Evolutionary conservation across 2,797 vertebrate genomes (phyloP).

Genomic region (Cercopithecus petaurista): DNA sequence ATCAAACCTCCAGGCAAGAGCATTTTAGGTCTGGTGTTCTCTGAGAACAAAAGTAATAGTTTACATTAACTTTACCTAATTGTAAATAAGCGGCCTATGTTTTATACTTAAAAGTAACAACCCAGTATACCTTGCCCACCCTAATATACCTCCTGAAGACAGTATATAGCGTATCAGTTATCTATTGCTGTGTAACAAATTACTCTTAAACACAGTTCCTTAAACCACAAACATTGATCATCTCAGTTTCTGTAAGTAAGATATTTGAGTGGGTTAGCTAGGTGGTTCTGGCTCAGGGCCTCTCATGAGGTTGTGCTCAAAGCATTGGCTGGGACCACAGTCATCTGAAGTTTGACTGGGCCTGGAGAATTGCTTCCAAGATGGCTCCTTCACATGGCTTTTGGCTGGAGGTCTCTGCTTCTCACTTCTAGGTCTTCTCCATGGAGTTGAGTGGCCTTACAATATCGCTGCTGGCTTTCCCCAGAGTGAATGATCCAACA

Average conservation of each 20-base stretch:
- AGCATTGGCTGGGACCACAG: neutral
- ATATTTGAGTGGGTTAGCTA: neutral
- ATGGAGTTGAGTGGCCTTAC: neutral
- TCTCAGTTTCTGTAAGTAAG: neutral
- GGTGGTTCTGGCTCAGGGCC: neutral
- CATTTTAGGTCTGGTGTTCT: neutral
- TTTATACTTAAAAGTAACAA: neutral
- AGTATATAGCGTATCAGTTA: neutral
- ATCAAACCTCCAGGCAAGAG: constrained; percentile 24
- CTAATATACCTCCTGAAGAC: neutral
- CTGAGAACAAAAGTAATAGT: neutral
- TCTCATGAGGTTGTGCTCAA: neutral
- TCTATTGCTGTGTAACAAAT: neutral
- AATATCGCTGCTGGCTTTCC: neutral
- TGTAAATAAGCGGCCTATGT: neutral
- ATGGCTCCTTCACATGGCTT: neutral
- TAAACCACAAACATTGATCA: constrained; percentile 14
- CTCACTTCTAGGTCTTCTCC: neutral
- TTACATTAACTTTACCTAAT: neutral
- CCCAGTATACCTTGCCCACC: neutral
- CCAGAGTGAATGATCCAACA: neutral
- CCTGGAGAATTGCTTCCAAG: neutral
- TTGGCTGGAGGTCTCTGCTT: neutral
- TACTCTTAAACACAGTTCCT: neutral
- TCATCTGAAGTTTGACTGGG: neutral